Conservation (phyloP, 2,113 vertebrate species). For the Fukomys damarensis region DNA sequence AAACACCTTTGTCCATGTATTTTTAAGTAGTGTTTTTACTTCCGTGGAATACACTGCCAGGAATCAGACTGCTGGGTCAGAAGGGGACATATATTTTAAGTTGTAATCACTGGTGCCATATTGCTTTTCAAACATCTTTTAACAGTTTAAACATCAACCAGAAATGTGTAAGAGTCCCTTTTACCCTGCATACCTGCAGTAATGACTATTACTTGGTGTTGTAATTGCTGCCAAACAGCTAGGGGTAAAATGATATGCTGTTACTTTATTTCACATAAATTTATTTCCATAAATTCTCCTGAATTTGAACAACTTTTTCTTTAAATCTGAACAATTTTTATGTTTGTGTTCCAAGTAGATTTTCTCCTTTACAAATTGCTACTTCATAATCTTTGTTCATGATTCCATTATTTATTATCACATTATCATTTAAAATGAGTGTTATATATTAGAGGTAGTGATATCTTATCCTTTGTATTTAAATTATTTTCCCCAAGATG, state of each 20-base stretch:
- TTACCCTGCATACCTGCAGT: neutral
- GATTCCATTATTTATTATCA: conserved; percentile 21
- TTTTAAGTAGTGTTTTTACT: conserved; percentile 7
- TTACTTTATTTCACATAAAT: conserved; percentile 49
- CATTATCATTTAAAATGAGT: neutral
- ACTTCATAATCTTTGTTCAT: neutral
- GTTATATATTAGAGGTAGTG: neutral
- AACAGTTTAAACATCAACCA: conserved; percentile 26
- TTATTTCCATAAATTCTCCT: conserved; percentile 40
- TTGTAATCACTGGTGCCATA: conserved; percentile 7
- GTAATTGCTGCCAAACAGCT: conserved; percentile 26
- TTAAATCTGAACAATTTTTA: conserved; percentile 29
- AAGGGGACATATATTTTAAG: neutral
- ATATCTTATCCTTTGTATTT: neutral
- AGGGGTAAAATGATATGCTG: neutral
- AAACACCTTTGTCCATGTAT: neutral
- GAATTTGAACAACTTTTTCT: conserved; percentile 29
- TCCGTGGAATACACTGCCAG: neutral
- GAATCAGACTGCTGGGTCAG: neutral
- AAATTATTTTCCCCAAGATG: neutral
- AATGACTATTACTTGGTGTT: neutral
- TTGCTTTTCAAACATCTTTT: conserved; percentile 61
- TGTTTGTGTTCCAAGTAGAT: neutral
- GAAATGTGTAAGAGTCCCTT: conserved; percentile 28
- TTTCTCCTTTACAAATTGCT: neutral